Evolutionary conservation across 2,888 invertebrate genomes (phyloP), one percentile per base, ranked within the genome.

Genomic region (Leucoptera coffeella): DNA sequence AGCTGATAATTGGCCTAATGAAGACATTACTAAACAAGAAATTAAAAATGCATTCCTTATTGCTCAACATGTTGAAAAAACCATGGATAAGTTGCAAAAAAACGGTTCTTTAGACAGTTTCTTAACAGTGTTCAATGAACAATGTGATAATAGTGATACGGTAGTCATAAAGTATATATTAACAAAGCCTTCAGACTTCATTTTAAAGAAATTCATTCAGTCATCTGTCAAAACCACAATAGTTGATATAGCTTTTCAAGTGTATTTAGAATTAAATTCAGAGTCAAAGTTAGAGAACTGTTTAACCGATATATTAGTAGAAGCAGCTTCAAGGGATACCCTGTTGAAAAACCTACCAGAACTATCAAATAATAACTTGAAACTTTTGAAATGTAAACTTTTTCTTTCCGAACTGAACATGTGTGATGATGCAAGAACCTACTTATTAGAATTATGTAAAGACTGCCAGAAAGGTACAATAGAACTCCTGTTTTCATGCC

Each of bases 21-120:
- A 49, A 33, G 50, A 61, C 1, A 71, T 65, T 3, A 37, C 40
- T 17, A 42, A 47, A 26, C 50, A 57, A 30, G 74, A 74, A 42
- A 50, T 78, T 2, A 59, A 47, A 42, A 74, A 64, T 40, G 59
- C 67, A 12, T 77, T 80, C 33, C 40, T 73, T 32, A 50, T 71
- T 31, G 67, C 75, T 15, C 41, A 44, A 25, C 75, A 76, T 38
- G 47, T 81, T 14, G 79, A 79, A 44, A 65, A 61, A 33, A 54
- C 65, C 29, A 43, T 76, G 5, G 45, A 49, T 25, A 65, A 56
- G 39, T 50, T 78, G 15, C 54, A 62, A 31, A 60, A 60, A 32
- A 51, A 50, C 15, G 43, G 47, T 23, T 37, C 56, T 15, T 50
- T 74, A 20, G 50, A 62, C 21, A 52, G 61, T 23, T 74, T 75